Conservation (phyloP, 2,113 vertebrate species). For the Rhinoderma darwinii region DNA sequence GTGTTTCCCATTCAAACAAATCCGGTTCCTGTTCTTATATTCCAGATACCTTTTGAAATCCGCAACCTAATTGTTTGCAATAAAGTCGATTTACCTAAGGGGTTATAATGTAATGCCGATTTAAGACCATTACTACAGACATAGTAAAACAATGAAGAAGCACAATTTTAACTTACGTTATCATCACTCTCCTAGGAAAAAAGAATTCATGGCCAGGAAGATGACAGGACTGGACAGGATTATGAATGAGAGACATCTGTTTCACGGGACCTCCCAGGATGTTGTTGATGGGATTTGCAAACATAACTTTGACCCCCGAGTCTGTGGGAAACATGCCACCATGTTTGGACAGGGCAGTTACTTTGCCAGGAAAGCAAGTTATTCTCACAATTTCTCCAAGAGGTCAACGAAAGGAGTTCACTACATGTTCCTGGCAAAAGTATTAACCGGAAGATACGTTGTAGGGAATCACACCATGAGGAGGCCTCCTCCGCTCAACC, state of each 20-base stretch:
- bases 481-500: slow-evolving; percentile 90
- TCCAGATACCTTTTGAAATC: no score
- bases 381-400: slow-evolving; percentile 97
- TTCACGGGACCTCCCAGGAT: slow-evolving; percentile 96
- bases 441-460: slow-evolving; percentile 92
- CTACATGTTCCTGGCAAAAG: slow-evolving; percentile 99
- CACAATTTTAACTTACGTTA: background rate
- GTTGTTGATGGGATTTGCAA: slow-evolving; percentile 98
- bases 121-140: no score
- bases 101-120: no score
- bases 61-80: no score
- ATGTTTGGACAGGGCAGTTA: slow-evolving; percentile 99
- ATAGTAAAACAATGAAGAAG: no score
- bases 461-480: slow-evolving; percentile 96
- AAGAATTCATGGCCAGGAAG: slow-evolving; percentile 95
- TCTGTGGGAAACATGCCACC: slow-evolving; percentile 97
- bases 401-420: slow-evolving; percentile 91
- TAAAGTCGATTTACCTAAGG: no score
- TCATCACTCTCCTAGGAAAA: slow-evolving; percentile 84
- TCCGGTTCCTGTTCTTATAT: no score
- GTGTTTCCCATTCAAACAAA: no score
- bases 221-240: slow-evolving; percentile 89
- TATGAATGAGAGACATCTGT: slow-evolving; percentile 94
- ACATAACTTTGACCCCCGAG: slow-evolving; percentile 98
- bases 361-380: slow-evolving; percentile 94